Conservation (phyloP, 2,888 invertebrate genomes). For the Sisyra terminalis region DNA sequence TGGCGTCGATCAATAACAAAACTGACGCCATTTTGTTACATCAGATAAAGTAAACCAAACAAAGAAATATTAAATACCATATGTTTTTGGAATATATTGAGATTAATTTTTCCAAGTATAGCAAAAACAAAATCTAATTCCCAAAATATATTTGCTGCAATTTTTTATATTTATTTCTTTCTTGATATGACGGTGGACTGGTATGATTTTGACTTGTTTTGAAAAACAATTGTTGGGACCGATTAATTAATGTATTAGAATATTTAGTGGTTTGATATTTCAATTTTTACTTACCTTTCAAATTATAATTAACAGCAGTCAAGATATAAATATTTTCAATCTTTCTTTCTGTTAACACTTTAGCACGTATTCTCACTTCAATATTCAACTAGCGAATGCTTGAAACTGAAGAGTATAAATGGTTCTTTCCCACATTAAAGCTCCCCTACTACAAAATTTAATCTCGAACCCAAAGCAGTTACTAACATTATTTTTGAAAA, state of each 20-base stretch:
- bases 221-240: too few species aligned
- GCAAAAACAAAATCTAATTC: too few species aligned
- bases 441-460: constrained; percentile 4
- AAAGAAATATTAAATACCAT: too few species aligned
- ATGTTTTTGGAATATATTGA: not conserved
- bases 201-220: too few species aligned
- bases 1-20: constrained; percentile 1
- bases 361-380: not conserved
- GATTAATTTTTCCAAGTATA: too few species aligned
- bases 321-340: constrained; percentile 3
- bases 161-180: too few species aligned
- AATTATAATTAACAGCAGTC: constrained; percentile 3
- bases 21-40: constrained; percentile 4
- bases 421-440: not conserved
- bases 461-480: constrained; percentile 1
- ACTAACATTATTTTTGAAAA: not conserved
- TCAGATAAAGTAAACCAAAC: constrained; percentile 1
- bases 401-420: not conserved
- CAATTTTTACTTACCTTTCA: not conserved
- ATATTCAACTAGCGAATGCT: not conserved
- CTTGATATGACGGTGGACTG: too few species aligned
- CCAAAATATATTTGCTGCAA: too few species aligned
- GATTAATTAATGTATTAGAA: too few species aligned
- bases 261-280: not conserved
- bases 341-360: constrained; percentile 1